Base-by-base conservation (phyloP, 1,140 invertebrate genomes). In the Bombus ignitus region DNA sequence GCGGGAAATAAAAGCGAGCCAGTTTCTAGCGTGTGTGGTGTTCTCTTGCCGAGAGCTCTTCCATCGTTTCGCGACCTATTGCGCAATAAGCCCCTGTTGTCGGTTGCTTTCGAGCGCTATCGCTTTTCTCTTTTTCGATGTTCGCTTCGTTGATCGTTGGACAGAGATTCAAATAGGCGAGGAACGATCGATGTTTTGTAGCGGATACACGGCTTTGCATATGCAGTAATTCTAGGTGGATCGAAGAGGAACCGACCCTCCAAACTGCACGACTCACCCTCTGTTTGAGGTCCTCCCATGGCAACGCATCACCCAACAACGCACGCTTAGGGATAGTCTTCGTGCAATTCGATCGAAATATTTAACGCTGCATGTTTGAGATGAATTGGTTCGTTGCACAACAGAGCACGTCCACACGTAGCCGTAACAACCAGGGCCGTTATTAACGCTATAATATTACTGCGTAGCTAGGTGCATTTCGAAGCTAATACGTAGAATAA, bases 241-340 rank as follows among this genome's bases (percentile, higher is more conserved):
- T 47, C 8, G 22, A 53, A 57, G 73, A 76, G 65, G 66, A 44
- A 47, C 42, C 62, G 28, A 53, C 42, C 81, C 86, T 88, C 74
- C 71, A 71, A 87, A 84, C 81, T 37, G 44, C 62, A 2, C 32
- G 22, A 6, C 47, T 59, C 75, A n/a, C 76, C 76, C 76, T 85
- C 88, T 81, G 74, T 85, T 76, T 18, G 62, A 39, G 83, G 72
- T 76, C 84, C 75, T 89, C 39, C 85, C 90, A 86, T 91, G 75
- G 85, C 85, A 91, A 91, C 90, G 72, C 65, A 71, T 70, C 77
- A 59, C n/a, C 75, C 18, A 80, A 71, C 75, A 65, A 83, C 77
- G 32, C 39, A 1, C 13, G 37, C 13, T 62, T n/a, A n/a, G n/a
- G 22, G 42, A 65, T 15, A n/a, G 65, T 57, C n/a, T 53, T 39